Evolutionary conservation across 2,888 invertebrate genomes (phyloP).

Genomic region (Leptopterna dolabrata): DNA sequence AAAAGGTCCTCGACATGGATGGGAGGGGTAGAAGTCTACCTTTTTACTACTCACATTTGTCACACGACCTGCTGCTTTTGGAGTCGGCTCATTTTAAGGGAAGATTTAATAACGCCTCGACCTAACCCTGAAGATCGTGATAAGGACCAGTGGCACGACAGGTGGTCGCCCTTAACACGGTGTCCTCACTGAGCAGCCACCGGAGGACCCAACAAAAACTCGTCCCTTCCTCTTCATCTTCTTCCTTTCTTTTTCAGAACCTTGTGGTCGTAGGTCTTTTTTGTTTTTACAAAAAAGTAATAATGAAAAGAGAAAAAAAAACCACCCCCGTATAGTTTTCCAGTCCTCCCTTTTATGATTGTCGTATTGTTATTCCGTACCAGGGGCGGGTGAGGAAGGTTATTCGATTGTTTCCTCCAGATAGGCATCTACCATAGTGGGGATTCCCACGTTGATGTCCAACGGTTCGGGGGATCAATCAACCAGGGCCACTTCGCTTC

Average conservation of each 20-base stretch:
- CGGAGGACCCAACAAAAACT: background rate
- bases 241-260: background rate
- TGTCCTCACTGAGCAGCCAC: slow-evolving; percentile 18
- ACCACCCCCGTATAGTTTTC: slow-evolving; percentile 24
- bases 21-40: background rate
- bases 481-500: no score
- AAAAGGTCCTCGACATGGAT: background rate
- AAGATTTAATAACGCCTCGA: slow-evolving; percentile 23
- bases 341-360: background rate
- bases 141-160: slow-evolving; percentile 8
- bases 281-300: background rate
- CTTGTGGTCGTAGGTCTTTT: slow-evolving; percentile 3
- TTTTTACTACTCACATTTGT: background rate
- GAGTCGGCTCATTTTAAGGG: slow-evolving; percentile 3
- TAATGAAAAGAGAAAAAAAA: background rate
- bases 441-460: background rate
- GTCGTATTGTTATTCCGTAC: slow-evolving; percentile 3
- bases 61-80: background rate
- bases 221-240: slow-evolving; percentile 16
- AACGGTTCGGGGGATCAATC: background rate
- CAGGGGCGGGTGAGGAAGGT: background rate
- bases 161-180: slow-evolving; percentile 31
- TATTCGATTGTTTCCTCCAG: background rate
- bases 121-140: slow-evolving; percentile 15
- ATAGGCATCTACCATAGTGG: background rate